These are phyloP conservation scores for Catharus bicknelli DNA, from an alignment of 2,113 vertebrate species.

Conservation along the genomic window DNA sequence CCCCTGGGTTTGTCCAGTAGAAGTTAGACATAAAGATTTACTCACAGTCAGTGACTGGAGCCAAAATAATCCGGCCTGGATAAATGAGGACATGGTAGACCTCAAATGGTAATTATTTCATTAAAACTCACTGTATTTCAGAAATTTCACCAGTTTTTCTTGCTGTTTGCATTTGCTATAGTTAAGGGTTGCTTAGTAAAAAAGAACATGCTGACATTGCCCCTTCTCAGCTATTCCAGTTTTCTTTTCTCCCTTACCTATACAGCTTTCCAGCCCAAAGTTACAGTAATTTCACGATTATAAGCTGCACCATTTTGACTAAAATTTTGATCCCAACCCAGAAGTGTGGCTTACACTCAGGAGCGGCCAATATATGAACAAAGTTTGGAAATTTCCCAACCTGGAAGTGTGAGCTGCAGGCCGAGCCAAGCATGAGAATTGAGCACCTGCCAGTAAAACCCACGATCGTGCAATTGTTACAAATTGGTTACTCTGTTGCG, in stretches of 20 bases:
- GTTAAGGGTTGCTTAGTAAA: background rate
- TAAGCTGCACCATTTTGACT: too few species aligned
- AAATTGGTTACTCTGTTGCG: too few species aligned
- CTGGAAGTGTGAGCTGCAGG: too few species aligned
- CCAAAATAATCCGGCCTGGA: background rate
- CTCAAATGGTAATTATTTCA: background rate
- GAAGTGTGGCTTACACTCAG: too few species aligned
- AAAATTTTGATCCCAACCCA: too few species aligned
- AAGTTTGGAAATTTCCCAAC: too few species aligned
- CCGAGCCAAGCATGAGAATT: too few species aligned
- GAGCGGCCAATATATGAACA: too few species aligned
- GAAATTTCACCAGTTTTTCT: background rate
- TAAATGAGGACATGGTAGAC: background rate
- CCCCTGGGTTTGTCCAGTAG: background rate
- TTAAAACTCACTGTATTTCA: background rate
- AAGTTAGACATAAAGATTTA: slow-evolving; percentile 2
- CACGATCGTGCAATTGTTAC: too few species aligned
- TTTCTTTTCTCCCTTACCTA: background rate
- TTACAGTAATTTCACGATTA: too few species aligned
- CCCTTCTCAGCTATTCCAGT: background rate
- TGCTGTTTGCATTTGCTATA: background rate
- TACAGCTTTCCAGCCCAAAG: background rate
- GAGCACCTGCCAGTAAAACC: too few species aligned
- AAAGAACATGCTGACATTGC: background rate
- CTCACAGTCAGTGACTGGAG: background rate